A percentile compares a stretch with the other conserved stretches of the same genome.
Evolutionary conservation across 2,797 vertebrate species (phyloP).

Genomic region (Kryptolebias ocellatus): DNA sequence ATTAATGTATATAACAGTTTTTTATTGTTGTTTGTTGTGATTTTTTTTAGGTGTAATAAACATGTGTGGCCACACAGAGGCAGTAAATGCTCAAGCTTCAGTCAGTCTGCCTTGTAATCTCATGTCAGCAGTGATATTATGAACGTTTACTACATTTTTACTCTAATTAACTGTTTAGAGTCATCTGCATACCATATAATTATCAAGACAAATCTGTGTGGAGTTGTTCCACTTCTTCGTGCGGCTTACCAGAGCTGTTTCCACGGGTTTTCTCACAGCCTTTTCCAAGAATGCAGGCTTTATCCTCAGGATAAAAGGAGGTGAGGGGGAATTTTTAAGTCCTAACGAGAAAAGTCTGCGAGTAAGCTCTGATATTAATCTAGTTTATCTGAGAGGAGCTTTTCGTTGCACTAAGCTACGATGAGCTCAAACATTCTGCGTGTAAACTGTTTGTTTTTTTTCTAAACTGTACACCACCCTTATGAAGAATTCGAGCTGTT

Average conservation of each 20-base stretch:
- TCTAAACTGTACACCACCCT: background rate
- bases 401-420: background rate
- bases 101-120: no score
- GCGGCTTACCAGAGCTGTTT: background rate
- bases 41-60: slow-evolving; percentile 23
- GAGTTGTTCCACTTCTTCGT: background rate
- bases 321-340: slow-evolving; percentile 28
- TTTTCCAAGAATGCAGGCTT: slow-evolving; percentile 2
- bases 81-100: slow-evolving; percentile 20
- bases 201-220: background rate
- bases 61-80: slow-evolving; percentile 31
- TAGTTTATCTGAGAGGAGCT: background rate
- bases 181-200: no score
- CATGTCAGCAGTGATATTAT: no score
- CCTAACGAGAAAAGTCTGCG: slow-evolving; percentile 16
- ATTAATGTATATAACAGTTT: background rate
- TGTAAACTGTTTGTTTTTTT: no score
- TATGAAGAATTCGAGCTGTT: background rate
- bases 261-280: slow-evolving; percentile 9
- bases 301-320: slow-evolving; percentile 12
- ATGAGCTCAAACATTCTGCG: background rate
- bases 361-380: background rate
- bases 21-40: background rate
- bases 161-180: no score
- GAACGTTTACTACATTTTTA: no score